Evolutionary conservation across 1,140 invertebrate genomes (phyloP), one percentile per base, ranked within the genome.

Genomic region (Neodiprion fabricii): DNA sequence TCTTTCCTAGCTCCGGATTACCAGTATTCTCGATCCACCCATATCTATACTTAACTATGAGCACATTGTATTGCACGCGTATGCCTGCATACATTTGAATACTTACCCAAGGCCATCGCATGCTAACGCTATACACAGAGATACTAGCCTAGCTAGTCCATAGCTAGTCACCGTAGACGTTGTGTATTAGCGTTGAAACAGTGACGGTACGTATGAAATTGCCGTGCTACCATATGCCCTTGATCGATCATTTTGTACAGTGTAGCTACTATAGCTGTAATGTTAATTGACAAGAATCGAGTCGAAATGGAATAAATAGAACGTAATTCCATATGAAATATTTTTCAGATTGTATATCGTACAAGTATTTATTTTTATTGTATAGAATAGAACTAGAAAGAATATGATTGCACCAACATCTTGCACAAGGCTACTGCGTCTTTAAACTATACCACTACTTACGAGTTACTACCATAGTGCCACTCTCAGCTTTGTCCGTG

Each of bases 91-190:
- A 79, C 79, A 77, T 80, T 79, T 75, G 73, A 84, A 83, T 80
- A 79, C 75, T 81, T 78, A 78, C 80, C 78, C 82, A 84, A 84
- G 83, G 82, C 77, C 81, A 72, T 73, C 79, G 73, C 80, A 77
- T 47, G 11, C 10, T 69, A 69, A 69, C 67, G 67, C 40, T 69
- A 69, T 69, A 69, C 67, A 65, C 17, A 14, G 28, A 40, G 28
- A 40, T 40, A 5, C 28, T 40, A 40, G 28, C 28, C 28, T 40
- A 40, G 28, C 28, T 40, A 40, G 28, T 40, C 28, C 28, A 40
- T 40, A 40, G 28, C 28, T 40, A 14, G n/a, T 14, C 53, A 14
- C 53, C n/a, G n/a, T 61, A 61, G 53, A 61, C n/a, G n/a, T 61
- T 61, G 11, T 40, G 28, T 61, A 61, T 61, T 61, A 61, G 53